A percentile compares a stretch with the other conserved stretches of the same genome.
phyloP scores from a whole-genome alignment of 2,888 invertebrate genomes.

The Caenorhabditis sinica region DNA sequence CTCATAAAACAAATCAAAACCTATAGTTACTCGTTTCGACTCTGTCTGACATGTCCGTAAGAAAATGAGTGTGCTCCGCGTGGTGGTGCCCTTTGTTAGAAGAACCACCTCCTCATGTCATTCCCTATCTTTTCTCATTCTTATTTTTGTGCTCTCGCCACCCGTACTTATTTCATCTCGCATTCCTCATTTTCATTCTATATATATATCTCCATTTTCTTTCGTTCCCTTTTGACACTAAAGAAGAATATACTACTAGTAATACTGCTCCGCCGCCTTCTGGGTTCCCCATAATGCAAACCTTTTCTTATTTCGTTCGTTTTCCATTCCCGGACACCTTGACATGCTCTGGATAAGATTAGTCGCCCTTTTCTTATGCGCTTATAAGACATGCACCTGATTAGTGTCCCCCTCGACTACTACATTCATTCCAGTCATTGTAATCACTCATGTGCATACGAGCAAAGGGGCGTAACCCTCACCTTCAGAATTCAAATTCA shows the following conservation, averaged over 20 bases:
- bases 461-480: slow-evolving; percentile 3
- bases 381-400: slow-evolving; percentile 26
- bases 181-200: slow-evolving; percentile 17
- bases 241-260: slow-evolving; percentile 6
- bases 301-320: slow-evolving; percentile 7
- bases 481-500: slow-evolving; percentile 24
- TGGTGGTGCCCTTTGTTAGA: slow-evolving; percentile 13
- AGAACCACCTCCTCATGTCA: not conserved
- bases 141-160: not conserved
- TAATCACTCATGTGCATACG: slow-evolving; percentile 50
- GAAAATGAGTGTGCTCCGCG: not conserved
- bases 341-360: slow-evolving; percentile 39
- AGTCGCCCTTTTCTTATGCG: not conserved
- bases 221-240: slow-evolving; percentile 3
- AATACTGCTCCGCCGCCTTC: not conserved
- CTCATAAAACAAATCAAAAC: slow-evolving; percentile 30
- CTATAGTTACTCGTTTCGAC: slow-evolving; percentile 9
- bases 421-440: slow-evolving; percentile 22
- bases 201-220: too few relatives aligned
- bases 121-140: slow-evolving; percentile 1
- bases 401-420: slow-evolving; percentile 17
- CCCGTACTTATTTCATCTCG: slow-evolving; percentile 15
- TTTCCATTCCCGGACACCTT: slow-evolving; percentile 5
- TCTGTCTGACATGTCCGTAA: slow-evolving; percentile 13
- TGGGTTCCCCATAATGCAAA: slow-evolving; percentile 13